Evolutionary conservation across 53 echinoderm and acorn worm genomes (phyloP).

Genomic region (Temnopleurus reevesii): DNA sequence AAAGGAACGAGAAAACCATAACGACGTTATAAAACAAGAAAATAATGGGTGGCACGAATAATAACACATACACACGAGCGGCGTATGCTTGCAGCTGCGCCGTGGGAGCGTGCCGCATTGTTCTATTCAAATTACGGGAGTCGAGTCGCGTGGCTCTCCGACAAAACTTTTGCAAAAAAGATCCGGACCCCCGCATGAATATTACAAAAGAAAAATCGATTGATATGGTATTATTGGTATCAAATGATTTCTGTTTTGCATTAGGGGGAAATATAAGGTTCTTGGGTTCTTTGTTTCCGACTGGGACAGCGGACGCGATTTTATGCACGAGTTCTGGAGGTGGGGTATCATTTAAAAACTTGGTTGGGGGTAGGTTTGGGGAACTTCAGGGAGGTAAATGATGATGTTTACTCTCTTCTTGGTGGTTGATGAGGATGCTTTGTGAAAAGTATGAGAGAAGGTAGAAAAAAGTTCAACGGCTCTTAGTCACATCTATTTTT

Average conservation of each 20-base stretch:
- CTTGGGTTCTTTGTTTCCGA: constrained; percentile 10
- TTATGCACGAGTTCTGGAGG: not conserved
- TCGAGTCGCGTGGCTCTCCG: constrained; percentile 34
- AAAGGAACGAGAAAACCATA: not conserved
- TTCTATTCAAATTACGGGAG: constrained; percentile 48
- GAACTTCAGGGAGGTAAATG: constrained; percentile 9
- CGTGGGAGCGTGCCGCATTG: constrained; percentile 36
- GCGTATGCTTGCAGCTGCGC: constrained; percentile 46
- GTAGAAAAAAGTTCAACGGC: not conserved
- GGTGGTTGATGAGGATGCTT: not conserved
- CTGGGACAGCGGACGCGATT: not conserved
- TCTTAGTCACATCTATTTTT: not conserved
- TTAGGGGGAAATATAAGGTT: not conserved
- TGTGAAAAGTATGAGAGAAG: not conserved
- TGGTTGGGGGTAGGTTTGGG: constrained; percentile 20
- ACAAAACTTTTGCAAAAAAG: not conserved
- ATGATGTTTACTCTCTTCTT: not conserved
- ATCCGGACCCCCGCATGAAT: constrained; percentile 19
- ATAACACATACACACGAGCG: constrained; percentile 17
- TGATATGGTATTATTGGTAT: constrained; percentile 11
- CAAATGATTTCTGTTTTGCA: constrained; percentile 36
- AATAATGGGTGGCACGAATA: not conserved
- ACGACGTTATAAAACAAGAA: not conserved
- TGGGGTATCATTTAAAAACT: constrained; percentile 1
- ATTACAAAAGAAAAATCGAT: constrained; percentile 27